Base-by-base conservation (phyloP, 2,888 invertebrate species). In the Spialia ferax region DNA sequence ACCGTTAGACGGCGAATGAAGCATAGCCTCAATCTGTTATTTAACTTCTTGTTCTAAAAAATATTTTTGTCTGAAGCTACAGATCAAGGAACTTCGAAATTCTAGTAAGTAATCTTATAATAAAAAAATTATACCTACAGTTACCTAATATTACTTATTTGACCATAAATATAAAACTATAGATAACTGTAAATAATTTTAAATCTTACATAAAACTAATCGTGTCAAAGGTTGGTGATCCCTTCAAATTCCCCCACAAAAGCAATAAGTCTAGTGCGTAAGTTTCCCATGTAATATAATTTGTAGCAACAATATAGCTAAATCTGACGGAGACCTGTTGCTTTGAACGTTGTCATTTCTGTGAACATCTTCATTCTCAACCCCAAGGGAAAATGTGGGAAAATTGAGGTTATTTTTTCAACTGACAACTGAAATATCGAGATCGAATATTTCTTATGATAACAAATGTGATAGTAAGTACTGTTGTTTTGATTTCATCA, bases 311-410 rank as follows among this genome's bases (percentile, higher is more conserved):
- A 48, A 60, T 45, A 59, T 38, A 23, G 59, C 15, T 6, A 15
- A 48, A 55, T 48, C 67, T 72, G 68, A 73, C 67, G 75, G 73
- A 70, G 57, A 80, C 80, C 75, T 81, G 80, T 81, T 81, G 80
- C 77, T 79, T 76, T 61, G 57, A 10, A 71, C 70, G 67, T 72
- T 72, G 77, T 75, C 78, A 77, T 79, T 77, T 74, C 63, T 77
- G 74, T 73, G 71, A 72, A 71, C 71, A 73, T 74, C 70, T 77
- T 74, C 74, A 71, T 73, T 73, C 45, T 54, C 35, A 67, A 50
- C 42, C 42, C 42, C 6, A 1, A 42, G 42, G 42, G 42, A 42
- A 42, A 42, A 42, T 42, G 15, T 42, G 15, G 45, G 45, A 18
- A 45, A 18, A 10, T 45, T 45, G 18, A 45, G 18, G 45, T 45